Base-by-base conservation (phyloP, 2,888 invertebrate species). In the Steromphala cineraria region DNA sequence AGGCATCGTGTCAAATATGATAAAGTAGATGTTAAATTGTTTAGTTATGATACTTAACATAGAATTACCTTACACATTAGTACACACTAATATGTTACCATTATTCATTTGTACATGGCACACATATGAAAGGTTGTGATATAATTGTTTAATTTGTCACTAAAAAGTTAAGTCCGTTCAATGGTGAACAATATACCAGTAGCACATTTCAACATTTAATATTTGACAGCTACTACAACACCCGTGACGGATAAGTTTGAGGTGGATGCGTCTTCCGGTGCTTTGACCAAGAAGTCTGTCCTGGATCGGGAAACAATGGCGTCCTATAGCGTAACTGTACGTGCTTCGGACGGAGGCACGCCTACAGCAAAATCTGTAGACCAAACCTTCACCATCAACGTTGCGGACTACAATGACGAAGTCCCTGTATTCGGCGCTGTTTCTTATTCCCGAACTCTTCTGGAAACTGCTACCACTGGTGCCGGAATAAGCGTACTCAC, bases 221-320 rank as follows among this genome's bases (percentile, higher is more conserved):
- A 15, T 19, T 13, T 28, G 56, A 19, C 24, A n/a, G 19, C 21
- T 46, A 71, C 53, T 24, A 21, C 77, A 71, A 36, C 52, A n/a
- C 55, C 78, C 19, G 80, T 77, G 5, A 76, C 74, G 13, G 74
- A 55, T 17, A 21, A 52, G 24, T 75, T 75, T 21, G 17, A 53
- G 15, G 53, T 75, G 21, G 75, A 75, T 75, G 24, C n/a, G 7
- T 19, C 40, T 19, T 52, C 36, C 21, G 75, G 75, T 2, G 52
- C 24, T 19, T 75, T 75, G 28, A 40, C 75, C 24, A 75, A 62
- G 21, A 62, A 62, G n/a, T 21, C 21, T 62, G 62, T 17, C 62
- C 79, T 89, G 19, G 87, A 88, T 67, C 79, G 84, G 13, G 88
- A 89, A 71, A 56, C 80, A n/a, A 79, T 83, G 8, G 78, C 84